Base-by-base conservation (phyloP, 1,140 invertebrate genomes). In the Diachasma alloeum region DNA sequence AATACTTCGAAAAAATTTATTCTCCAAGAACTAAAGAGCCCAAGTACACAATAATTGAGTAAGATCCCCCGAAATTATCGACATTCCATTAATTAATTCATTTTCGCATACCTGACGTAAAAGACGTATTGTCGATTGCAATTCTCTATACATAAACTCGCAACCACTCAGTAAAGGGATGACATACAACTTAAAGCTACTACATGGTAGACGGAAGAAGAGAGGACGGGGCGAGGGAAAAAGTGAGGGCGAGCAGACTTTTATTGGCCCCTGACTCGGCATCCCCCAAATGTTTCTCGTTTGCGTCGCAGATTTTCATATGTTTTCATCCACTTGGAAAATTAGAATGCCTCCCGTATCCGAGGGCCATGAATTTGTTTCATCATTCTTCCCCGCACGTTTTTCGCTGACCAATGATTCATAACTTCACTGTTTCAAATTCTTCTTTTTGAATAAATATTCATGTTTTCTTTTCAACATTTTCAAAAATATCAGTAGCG, bases 291-390 rank as follows among this genome's bases (percentile, higher is more conserved):
- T 86, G 86, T 84, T 86, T 82, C 84, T 88, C 86, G 83, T 88
- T 88, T 88, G 85, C 85, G 83, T 87, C 87, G 82, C 86, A 87
- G 87, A 89, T 89, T 89, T 90, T 90, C 88, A 88, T 90, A 87
- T 87, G 88, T 88, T 87, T 87, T 87, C 87, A 89, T 87, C 83
- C 87, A 84, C 81, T 87, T 81, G 88, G 87, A 90, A 90, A 89
- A 90, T 89, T 89, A 87, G 87, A 88, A 87, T 85, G 85, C 69
- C 70, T 31, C 26, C 31, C 6, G 69, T 76, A 76, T 76, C 75
- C 75, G 75, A 66, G 37, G 67, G 37, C 74, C 46, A 75, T 72
- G 69, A 76, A 76, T 72, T 72, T 71, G 39, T 36, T 67, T 36
- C 46, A 31, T 31, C 15, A 15, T 68, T 15, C 5, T 39, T 9